Evolutionary conservation across 2,888 invertebrate genomes (phyloP).

Genomic region (Drosophila siamana): DNA sequence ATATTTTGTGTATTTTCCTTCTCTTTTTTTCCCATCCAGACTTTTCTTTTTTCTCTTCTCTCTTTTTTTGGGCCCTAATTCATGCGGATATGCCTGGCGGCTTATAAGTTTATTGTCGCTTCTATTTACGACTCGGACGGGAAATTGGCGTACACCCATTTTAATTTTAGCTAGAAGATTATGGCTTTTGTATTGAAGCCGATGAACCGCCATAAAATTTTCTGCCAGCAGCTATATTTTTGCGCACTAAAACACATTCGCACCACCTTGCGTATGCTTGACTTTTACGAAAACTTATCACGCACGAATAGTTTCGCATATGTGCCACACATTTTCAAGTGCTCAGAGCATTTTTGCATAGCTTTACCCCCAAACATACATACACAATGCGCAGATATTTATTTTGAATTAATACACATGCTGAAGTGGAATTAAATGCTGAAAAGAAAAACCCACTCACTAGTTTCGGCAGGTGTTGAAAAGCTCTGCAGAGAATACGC

Average conservation of each 20-base stretch:
- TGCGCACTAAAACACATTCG: conserved; percentile 17
- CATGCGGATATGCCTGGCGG: conserved; percentile 62
- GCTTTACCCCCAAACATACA: neutral
- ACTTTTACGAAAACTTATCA: conserved; percentile 1
- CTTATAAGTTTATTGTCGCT: conserved; percentile 79
- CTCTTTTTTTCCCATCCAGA: conserved; percentile 21
- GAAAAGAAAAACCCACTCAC: neutral
- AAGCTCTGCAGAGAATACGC: neutral
- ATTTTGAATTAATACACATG: neutral
- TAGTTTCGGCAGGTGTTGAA: conserved; percentile 6
- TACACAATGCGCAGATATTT: neutral
- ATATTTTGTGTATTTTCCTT: conserved; percentile 55
- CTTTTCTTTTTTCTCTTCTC: neutral
- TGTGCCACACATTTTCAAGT: neutral
- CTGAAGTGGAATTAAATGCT: conserved; percentile 1
- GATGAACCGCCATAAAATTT: conserved; percentile 30
- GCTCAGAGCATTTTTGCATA: too few relatives aligned
- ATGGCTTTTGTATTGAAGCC: conserved; percentile 62
- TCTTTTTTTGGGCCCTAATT: conserved; percentile 42
- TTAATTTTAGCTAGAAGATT: conserved; percentile 76
- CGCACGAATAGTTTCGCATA: neutral
- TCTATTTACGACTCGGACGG: conserved; percentile 72
- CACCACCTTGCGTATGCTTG: conserved; percentile 27
- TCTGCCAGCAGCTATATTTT: conserved; percentile 18
- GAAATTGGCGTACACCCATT: conserved; percentile 78